Percentiles rank a stretch among this genome's conserved stretches.
These are phyloP conservation scores for Heliconius hewitsoni DNA, from an alignment of 1,140 invertebrate species.

Conservation along the genomic window DNA sequence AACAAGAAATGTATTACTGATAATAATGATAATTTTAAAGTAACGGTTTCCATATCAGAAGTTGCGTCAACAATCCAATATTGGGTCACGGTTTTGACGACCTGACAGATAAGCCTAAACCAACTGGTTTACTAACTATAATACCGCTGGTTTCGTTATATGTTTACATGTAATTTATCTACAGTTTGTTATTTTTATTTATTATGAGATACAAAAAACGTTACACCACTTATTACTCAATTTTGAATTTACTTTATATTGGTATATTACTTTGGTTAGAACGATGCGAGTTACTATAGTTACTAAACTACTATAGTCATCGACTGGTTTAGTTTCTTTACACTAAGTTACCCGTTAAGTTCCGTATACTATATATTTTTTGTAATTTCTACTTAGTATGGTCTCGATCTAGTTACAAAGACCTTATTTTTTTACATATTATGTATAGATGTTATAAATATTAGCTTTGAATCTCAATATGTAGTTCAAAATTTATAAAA, in stretches of 20 bases:
- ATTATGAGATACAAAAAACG: neutral
- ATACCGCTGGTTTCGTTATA: neutral
- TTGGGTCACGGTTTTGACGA: slow-evolving; percentile 32
- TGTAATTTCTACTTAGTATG: too few species aligned
- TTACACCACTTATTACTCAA: neutral
- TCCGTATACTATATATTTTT: too few species aligned
- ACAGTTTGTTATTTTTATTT: slow-evolving; percentile 4
- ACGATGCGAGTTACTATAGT: too few species aligned
- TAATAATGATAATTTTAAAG: slow-evolving; percentile 37
- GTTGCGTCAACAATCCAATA: slow-evolving; percentile 33
- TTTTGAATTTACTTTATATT: neutral
- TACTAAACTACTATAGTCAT: too few species aligned
- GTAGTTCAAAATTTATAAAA: neutral
- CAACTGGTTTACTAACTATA: neutral
- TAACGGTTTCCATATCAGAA: slow-evolving; percentile 28
- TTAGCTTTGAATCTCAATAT: too few species aligned
- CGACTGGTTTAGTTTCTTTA: too few species aligned
- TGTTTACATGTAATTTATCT: neutral
- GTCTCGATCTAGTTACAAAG: too few species aligned
- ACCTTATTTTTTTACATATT: too few species aligned
- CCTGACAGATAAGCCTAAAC: slow-evolving; percentile 27
- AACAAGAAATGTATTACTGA: slow-evolving; percentile 24
- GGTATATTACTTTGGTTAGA: neutral
- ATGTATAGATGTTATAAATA: too few species aligned
- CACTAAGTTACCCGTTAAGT: too few species aligned